Evolutionary conservation across 2,888 invertebrate species (phyloP).

Genomic region (Morpho helenor): DNA sequence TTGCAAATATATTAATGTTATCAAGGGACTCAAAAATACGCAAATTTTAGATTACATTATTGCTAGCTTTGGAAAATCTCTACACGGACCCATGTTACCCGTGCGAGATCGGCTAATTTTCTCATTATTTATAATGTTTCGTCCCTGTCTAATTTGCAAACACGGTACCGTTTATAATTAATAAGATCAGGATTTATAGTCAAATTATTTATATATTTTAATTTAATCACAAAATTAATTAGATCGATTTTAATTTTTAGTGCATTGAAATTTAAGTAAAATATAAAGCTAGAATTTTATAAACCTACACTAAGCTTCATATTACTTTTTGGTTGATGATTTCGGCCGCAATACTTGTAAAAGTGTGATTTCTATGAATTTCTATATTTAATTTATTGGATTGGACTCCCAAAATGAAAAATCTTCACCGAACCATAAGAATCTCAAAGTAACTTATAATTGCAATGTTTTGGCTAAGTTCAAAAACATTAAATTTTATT

Average conservation of each 20-base stretch:
- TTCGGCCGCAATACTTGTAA: too few relatives aligned
- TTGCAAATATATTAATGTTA: slow-evolving; percentile 9
- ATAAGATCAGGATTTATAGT: slow-evolving; percentile 16
- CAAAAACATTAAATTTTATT: too few relatives aligned
- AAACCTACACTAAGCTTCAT: too few relatives aligned
- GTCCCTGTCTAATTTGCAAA: slow-evolving; percentile 21
- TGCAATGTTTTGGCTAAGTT: too few relatives aligned
- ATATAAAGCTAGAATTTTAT: neutral
- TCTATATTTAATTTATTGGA: too few relatives aligned
- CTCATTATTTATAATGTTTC: slow-evolving; percentile 23
- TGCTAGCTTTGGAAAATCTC: slow-evolving; percentile 26
- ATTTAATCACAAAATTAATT: neutral
- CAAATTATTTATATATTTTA: slow-evolving; percentile 12
- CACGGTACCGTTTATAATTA: slow-evolving; percentile 23
- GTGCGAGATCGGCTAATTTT: slow-evolving; percentile 22
- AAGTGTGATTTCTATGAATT: too few relatives aligned
- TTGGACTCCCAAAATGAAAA: too few relatives aligned
- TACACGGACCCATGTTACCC: slow-evolving; percentile 22
- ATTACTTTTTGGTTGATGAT: too few relatives aligned
- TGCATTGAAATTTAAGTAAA: too few relatives aligned
- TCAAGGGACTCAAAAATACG: slow-evolving; percentile 11
- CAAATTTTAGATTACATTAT: slow-evolving; percentile 28
- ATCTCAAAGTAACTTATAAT: too few relatives aligned
- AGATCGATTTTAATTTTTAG: neutral
- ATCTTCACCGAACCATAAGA: too few relatives aligned